Evolutionary conservation across 1,140 invertebrate species (phyloP), one percentile per base, ranked within the genome.

Genomic region (Sogatella furcifera): DNA sequence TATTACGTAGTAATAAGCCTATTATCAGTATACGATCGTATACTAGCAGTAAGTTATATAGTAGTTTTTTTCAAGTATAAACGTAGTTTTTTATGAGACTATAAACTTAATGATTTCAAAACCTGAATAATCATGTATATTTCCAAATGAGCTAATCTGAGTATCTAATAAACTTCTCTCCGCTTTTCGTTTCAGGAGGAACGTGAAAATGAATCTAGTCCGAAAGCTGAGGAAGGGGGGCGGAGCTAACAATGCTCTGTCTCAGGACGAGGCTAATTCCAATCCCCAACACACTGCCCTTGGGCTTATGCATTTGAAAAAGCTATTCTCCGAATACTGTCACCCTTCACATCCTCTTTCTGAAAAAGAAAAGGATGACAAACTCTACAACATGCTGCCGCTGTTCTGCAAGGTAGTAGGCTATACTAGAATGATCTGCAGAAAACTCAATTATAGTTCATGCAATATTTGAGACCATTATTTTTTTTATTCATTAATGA

Each of bases 341-440:
- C 90, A 96, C 77, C 89, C 92, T 41, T 77, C 85, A 46, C 87
- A 90, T 67, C 80, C 86, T 9, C 77, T 93, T 1, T 82, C 81
- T 34, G 90, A 93, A 60, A 77, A 82, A 57, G 91, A 97, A 74
- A 84, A 88, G 62, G 92, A 97, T 75, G 89, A 90, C 69, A 95
- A 96, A 75, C 79, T 98, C 0, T 98, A 98, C 74, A 96, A 95
- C 74, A 97, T 98, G 92, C 79, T 99, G 67, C 96, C 96, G 44
- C 78, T 98, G 10, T 98, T 99, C 77, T 96, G 92, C 77, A 98
- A 97, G 83, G 95, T 97, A 80, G 76, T 65, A n/a, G n/a, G n/a
- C n/a, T n/a, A 69, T 53, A 28, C 24, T 6, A 28, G 6, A 28
- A 4, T 28, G 2, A 28, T 28, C 24, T 6, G 6, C 57, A 58